These are phyloP conservation scores for Neodiprion virginianus DNA, from an alignment of 1,140 invertebrate species.

Conservation along the genomic window DNA sequence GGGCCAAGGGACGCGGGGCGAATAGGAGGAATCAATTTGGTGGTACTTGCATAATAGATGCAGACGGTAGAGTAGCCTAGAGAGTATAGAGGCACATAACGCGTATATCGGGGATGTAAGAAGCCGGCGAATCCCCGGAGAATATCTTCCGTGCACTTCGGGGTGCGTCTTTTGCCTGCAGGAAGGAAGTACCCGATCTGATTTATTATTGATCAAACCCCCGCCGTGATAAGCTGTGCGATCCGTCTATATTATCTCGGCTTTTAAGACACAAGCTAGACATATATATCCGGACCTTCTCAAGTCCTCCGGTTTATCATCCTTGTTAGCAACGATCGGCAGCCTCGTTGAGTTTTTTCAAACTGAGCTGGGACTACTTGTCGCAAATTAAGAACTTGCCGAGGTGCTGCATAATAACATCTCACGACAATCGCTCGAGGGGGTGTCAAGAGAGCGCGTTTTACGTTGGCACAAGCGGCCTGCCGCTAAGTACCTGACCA, in stretches of 20 bases:
- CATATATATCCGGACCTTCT: slow-evolving; percentile 22
- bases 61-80: slow-evolving; percentile 28
- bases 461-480: neutral
- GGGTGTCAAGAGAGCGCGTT: neutral
- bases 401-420: no score
- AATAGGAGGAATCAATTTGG: slow-evolving; percentile 46
- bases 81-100: slow-evolving; percentile 14
- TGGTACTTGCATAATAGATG: slow-evolving; percentile 48
- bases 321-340: neutral
- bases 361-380: neutral
- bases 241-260: slow-evolving; percentile 28
- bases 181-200: slow-evolving; percentile 50
- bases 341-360: neutral
- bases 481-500: neutral
- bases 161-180: neutral
- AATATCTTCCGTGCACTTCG: neutral
- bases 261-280: slow-evolving; percentile 28
- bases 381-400: neutral
- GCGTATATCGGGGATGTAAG: slow-evolving; percentile 41
- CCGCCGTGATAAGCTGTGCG: slow-evolving; percentile 26
- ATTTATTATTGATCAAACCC: slow-evolving; percentile 55
- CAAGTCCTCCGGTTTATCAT: neutral
- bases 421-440: neutral
- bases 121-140: slow-evolving; percentile 52
- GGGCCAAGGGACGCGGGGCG: no score